Conservation (phyloP, 1,140 invertebrate species). For the Pachyrhynchus sulphureomaculatus region DNA sequence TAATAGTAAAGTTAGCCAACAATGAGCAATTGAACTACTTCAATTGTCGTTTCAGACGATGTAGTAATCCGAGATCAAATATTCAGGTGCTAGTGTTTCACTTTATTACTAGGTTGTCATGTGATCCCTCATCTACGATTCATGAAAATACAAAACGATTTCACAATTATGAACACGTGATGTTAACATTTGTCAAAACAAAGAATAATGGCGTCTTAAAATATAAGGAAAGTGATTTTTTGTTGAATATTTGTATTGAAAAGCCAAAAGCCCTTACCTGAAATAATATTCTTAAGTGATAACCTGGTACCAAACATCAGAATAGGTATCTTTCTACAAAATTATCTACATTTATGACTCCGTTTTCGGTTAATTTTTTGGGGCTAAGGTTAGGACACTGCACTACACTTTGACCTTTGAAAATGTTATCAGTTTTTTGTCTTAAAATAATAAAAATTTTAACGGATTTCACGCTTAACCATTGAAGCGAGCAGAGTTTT, state of each 20-base stretch:
- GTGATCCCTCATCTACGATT: too few species aligned
- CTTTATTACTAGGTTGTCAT: too few species aligned
- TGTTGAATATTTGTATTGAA: neutral
- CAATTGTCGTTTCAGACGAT: neutral
- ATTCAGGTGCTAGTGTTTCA: too few species aligned
- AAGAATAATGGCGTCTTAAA: neutral
- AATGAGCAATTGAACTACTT: neutral
- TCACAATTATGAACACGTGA: too few species aligned
- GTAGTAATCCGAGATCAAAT: too few species aligned
- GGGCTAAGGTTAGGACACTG: conserved; percentile 29
- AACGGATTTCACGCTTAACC: neutral
- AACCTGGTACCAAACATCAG: conserved; percentile 42
- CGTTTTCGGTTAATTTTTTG: neutral
- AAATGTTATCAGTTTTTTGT: conserved; percentile 10
- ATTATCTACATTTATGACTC: neutral
- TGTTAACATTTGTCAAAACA: neutral
- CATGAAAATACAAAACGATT: too few species aligned
- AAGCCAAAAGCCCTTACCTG: conserved; percentile 36
- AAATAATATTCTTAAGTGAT: conserved; percentile 41
- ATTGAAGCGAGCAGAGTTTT: neutral
- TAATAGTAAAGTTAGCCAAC: neutral
- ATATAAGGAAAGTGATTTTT: neutral
- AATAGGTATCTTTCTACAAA: conserved; percentile 8
- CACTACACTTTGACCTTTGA: conserved; percentile 31
- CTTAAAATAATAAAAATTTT: neutral